Evolutionary conservation across 2,113 vertebrate species (phyloP).

Genomic region (Nothocercus julius): DNA sequence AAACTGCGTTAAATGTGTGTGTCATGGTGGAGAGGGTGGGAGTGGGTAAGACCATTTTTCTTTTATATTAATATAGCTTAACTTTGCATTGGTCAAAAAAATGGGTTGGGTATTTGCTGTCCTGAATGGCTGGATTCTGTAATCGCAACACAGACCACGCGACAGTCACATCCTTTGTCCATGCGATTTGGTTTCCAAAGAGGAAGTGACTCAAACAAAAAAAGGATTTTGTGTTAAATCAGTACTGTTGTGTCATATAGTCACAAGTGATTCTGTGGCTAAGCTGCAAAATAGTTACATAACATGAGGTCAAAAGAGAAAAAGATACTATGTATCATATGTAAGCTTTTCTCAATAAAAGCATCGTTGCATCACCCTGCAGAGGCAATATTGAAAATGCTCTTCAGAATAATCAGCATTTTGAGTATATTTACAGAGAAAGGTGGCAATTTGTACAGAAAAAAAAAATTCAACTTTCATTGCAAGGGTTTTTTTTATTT

Average conservation of each 20-base stretch:
- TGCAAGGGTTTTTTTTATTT: background rate
- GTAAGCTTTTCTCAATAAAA: background rate
- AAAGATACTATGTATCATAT: background rate
- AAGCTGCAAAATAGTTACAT: background rate
- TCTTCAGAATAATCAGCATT: too few relatives aligned
- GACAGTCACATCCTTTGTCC: background rate
- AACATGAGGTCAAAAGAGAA: background rate
- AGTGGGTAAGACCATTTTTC: background rate
- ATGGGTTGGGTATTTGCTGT: background rate
- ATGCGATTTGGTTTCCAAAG: constrained; percentile 2
- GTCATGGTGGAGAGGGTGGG: too few relatives aligned
- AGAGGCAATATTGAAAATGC: background rate
- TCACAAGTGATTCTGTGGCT: background rate
- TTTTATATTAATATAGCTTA: background rate
- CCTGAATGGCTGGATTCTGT: background rate
- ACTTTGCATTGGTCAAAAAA: constrained; percentile 1
- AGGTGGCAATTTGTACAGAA: background rate
- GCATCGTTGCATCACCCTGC: background rate
- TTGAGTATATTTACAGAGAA: too few relatives aligned
- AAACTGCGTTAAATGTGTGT: background rate
- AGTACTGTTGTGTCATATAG: background rate
- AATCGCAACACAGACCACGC: background rate
- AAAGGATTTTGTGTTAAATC: background rate
- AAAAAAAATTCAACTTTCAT: background rate
- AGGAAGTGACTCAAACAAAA: background rate